These are phyloP conservation scores for Neoscelio sp. DNA, from an alignment of 2,888 invertebrate genomes.

Conservation along the genomic window DNA sequence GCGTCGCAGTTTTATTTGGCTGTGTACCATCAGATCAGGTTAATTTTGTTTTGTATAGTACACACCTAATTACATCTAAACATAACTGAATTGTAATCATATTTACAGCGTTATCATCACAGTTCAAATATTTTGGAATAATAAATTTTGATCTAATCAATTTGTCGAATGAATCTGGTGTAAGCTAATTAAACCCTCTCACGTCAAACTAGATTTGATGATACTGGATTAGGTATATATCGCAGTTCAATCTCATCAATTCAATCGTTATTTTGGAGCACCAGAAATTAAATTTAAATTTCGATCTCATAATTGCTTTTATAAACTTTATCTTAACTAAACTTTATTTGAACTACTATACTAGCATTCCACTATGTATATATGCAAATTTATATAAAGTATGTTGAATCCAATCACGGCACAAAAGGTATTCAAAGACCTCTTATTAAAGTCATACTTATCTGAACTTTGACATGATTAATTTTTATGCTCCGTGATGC, in stretches of 20 bases:
- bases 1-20: constrained; percentile 18
- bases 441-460: constrained; percentile 35
- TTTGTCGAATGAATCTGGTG: constrained; percentile 21
- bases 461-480: constrained; percentile 53
- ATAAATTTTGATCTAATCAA: constrained; percentile 50
- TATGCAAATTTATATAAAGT: no score
- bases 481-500: constrained; percentile 51
- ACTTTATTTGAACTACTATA: no score
- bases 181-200: constrained; percentile 42
- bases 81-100: constrained; percentile 16
- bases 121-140: constrained; percentile 40
- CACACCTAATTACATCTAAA: constrained; percentile 42
- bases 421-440: constrained; percentile 10
- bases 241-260: constrained; percentile 2
- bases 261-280: constrained; percentile 3
- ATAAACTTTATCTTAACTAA: no score
- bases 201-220: constrained; percentile 34
- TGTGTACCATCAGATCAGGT: constrained; percentile 7
- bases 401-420: constrained; percentile 10
- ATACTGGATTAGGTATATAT: constrained; percentile 12
- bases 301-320: neutral
- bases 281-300: neutral
- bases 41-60: constrained; percentile 18
- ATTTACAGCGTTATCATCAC: constrained; percentile 23
- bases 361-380: no score